Base-by-base conservation (phyloP, 23 tunicate genomes). In the Corella eumyota region DNA sequence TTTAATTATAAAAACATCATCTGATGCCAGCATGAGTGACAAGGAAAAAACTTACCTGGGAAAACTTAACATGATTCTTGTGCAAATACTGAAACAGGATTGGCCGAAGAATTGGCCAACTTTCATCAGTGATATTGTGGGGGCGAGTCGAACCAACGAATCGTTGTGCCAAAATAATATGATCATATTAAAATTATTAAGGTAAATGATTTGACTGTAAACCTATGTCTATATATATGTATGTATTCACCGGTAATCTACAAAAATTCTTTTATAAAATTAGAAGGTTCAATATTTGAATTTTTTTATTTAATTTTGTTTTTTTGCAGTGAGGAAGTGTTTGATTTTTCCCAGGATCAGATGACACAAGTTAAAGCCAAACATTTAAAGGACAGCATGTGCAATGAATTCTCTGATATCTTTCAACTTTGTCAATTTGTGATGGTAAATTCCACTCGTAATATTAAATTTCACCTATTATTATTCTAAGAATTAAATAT, bases 91-190 rank as follows among this genome's bases (percentile, higher is more conserved):
- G 60, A 93, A 93, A 55, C 99, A 93, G 69, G 99, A 93, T 47
- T 93, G 99, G 99, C 99, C 99, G 6, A 78, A 84, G 45, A 93
- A 93, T 69, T 93, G 99, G 99, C 99, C 99, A 9, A 72, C 90
- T 24, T 93, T 93, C 44, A 93, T 93, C 60, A 85, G 79, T 58
- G 99, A 93, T 58, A 93, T 93, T 34, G 93, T 90, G 32, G 99
- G 99, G 2, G 99, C 99, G 3, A 77, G 90, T 35, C 71, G 93
- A 25, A 84, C 95, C 4, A 79, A 77, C 53, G 99, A 93, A 45
- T 81, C 92, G 34, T 34, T 93, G 34, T 93, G 99, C 62, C 93
- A 85, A 61, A 93, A 93, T 45, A 93, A 93, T 60, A 93, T 93
- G 99, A 75, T 85, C 36, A 93, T 93, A 28, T 40, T 93, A 23